phyloP scores from a whole-genome alignment of 1,140 invertebrate species.

The Spodoptera frugiperda region DNA sequence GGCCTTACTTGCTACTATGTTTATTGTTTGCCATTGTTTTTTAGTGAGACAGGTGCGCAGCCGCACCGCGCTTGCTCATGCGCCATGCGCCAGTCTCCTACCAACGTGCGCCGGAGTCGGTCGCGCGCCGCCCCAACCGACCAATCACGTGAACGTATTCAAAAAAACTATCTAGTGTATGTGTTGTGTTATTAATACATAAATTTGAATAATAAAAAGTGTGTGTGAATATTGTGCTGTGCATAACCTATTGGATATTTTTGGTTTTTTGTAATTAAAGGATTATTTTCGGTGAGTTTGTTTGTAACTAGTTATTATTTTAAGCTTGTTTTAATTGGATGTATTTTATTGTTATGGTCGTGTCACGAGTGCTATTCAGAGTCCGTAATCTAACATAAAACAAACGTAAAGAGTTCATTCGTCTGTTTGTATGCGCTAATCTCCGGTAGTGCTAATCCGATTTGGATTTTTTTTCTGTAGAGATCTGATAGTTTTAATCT shows the following conservation, averaged over 20 bases:
- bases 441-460: background rate
- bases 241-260: conserved; percentile 41
- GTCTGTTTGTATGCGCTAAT: conserved; percentile 27
- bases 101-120: conserved; percentile 65
- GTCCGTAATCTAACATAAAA: background rate
- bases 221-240: conserved; percentile 53
- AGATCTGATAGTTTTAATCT: background rate
- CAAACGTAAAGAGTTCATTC: conserved; percentile 23
- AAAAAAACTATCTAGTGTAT: conserved; percentile 50
- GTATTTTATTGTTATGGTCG: conserved; percentile 59
- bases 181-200: conserved; percentile 36
- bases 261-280: conserved; percentile 42
- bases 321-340: conserved; percentile 53
- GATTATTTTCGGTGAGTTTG: conserved; percentile 64
- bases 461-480: background rate
- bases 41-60: conserved; percentile 69
- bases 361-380: conserved; percentile 17
- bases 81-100: conserved; percentile 60
- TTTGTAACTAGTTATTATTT: conserved; percentile 46
- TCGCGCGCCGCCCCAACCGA: conserved; percentile 48
- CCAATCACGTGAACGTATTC: conserved; percentile 49
- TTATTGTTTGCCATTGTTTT: conserved; percentile 75
- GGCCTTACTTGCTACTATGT: conserved; percentile 55
- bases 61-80: conserved; percentile 45
- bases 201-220: conserved; percentile 35